phyloP scores from a whole-genome alignment of 2,888 invertebrate species.

The Lasioglossum oenotherae region DNA sequence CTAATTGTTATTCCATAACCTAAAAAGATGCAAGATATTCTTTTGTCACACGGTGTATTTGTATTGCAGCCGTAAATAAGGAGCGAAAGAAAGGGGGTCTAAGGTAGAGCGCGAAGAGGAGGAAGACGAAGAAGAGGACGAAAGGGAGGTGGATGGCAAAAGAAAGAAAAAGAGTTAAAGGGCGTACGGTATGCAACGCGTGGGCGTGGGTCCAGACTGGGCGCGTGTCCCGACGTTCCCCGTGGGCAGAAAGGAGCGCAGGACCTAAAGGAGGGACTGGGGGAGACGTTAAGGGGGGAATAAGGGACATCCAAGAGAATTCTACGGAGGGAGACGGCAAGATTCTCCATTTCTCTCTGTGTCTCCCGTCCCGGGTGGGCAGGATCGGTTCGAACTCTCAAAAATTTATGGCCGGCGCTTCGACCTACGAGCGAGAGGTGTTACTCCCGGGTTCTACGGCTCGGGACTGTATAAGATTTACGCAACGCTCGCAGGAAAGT shows the following conservation, averaged over 20 bases:
- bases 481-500: slow-evolving; percentile 64
- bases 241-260: slow-evolving; percentile 46
- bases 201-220: slow-evolving; percentile 72
- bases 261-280: background rate
- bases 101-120: background rate
- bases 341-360: slow-evolving; percentile 56
- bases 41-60: background rate
- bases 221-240: slow-evolving; percentile 52
- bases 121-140: background rate
- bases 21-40: background rate
- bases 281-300: slow-evolving; percentile 51
- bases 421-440: slow-evolving; percentile 74
- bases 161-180: slow-evolving; percentile 71
- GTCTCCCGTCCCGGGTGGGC: slow-evolving; percentile 77
- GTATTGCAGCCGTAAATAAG: background rate
- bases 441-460: slow-evolving; percentile 73
- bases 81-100: background rate
- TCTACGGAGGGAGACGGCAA: slow-evolving; percentile 71
- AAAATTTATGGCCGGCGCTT: slow-evolving; percentile 82
- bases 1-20: background rate
- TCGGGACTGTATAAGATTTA: slow-evolving; percentile 70
- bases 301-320: slow-evolving; percentile 71
- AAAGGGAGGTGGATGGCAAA: slow-evolving; percentile 1
- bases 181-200: slow-evolving; percentile 76
- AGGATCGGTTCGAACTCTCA: slow-evolving; percentile 75